A percentile compares a stretch with the other conserved stretches of the same genome.
Evolutionary conservation across 2,888 invertebrate species (phyloP).

Genomic region (Eumerus sabulonum): DNA sequence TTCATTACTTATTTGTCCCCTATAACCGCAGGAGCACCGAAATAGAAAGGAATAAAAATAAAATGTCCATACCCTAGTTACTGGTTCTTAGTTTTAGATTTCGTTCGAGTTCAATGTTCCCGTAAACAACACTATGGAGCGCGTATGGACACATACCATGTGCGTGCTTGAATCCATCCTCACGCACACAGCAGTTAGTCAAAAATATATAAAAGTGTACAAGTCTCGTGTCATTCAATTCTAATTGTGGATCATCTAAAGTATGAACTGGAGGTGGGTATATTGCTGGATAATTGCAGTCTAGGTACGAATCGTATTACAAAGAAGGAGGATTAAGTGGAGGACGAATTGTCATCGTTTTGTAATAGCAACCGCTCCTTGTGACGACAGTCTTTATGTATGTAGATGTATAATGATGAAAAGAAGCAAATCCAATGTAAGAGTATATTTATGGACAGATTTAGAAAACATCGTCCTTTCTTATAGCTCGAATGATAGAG

Average conservation of each 20-base stretch:
- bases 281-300: conserved; percentile 7
- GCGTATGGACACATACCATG: conserved; percentile 1
- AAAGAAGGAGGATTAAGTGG: conserved; percentile 43
- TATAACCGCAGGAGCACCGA: no score
- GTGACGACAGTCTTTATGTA: no score
- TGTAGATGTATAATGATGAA: no score
- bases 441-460: conserved; percentile 55
- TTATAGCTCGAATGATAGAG: no score
- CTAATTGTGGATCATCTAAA: conserved; percentile 51
- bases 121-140: conserved; percentile 27
- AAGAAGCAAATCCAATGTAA: conserved; percentile 50
- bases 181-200: conserved; percentile 39
- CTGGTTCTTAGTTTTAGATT: background rate
- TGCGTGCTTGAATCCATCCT: conserved; percentile 28
- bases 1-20: no score
- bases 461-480: conserved; percentile 36
- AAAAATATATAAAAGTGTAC: conserved; percentile 3
- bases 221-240: conserved; percentile 35
- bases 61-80: conserved; percentile 25
- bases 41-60: conserved; percentile 10
- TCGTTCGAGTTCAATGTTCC: conserved; percentile 27
- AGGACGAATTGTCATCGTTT: conserved; percentile 32
- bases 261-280: conserved; percentile 46
- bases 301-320: no score
- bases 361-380: conserved; percentile 2